These are phyloP conservation scores for Scaptomyza montana DNA, from an alignment of 1,140 invertebrate genomes.

Conservation along the genomic window DNA sequence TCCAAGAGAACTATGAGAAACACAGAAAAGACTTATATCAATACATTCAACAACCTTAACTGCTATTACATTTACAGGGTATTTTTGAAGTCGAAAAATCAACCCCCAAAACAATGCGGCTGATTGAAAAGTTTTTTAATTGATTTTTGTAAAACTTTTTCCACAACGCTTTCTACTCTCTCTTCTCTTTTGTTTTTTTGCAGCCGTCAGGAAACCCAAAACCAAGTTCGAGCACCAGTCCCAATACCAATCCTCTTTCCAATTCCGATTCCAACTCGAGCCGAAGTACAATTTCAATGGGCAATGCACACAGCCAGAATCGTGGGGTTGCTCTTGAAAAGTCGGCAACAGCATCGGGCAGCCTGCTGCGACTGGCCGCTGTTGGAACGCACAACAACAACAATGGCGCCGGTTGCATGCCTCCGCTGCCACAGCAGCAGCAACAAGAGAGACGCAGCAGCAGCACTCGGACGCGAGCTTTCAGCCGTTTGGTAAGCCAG, in stretches of 20 bases:
- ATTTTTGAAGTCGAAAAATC: slow-evolving; percentile 44
- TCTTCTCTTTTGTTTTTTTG: background rate
- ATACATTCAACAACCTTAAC: background rate
- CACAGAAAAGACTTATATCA: no score
- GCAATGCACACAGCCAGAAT: slow-evolving; percentile 57
- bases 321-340: slow-evolving; percentile 52
- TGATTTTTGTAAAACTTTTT: slow-evolving; percentile 76
- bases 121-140: slow-evolving; percentile 83
- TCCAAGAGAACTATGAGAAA: no score
- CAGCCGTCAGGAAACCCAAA: slow-evolving; percentile 1
- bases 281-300: slow-evolving; percentile 38
- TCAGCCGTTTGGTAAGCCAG: slow-evolving; percentile 67
- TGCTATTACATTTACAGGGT: background rate
- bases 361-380: slow-evolving; percentile 37
- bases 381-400: slow-evolving; percentile 2
- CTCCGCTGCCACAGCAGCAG: no score
- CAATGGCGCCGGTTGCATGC: slow-evolving; percentile 3
- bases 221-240: slow-evolving; percentile 2
- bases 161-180: background rate
- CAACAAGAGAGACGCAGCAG: slow-evolving; percentile 6
- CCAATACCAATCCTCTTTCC: no score
- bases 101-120: slow-evolving; percentile 66
- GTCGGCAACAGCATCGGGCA: slow-evolving; percentile 54
- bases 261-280: background rate
- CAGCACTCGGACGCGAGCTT: slow-evolving; percentile 58